Percentiles rank a stretch among this genome's conserved stretches.
Evolutionary conservation across 2,797 vertebrate genomes (phyloP).

Genomic region (Gouania willdenowi): DNA sequence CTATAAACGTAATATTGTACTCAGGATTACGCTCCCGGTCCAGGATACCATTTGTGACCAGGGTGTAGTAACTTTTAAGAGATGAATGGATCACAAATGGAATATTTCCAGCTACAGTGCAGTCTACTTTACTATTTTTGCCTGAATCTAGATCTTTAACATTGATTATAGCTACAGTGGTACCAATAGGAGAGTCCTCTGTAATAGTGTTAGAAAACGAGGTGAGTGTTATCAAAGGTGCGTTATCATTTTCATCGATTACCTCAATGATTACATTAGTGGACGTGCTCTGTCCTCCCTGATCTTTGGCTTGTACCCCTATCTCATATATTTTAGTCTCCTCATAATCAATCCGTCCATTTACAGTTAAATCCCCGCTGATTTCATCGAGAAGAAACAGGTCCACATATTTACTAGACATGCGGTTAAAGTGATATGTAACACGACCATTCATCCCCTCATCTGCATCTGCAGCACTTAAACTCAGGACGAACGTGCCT

Average conservation of each 20-base stretch:
- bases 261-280: slow-evolving; percentile 64
- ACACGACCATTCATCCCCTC: slow-evolving; percentile 50
- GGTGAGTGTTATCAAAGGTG: slow-evolving; percentile 62
- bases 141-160: slow-evolving; percentile 74
- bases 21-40: slow-evolving; percentile 48
- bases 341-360: slow-evolving; percentile 62
- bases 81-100: slow-evolving; percentile 70
- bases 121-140: slow-evolving; percentile 63
- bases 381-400: slow-evolving; percentile 33
- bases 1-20: slow-evolving; percentile 58
- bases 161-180: slow-evolving; percentile 72
- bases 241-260: slow-evolving; percentile 68
- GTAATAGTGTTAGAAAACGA: slow-evolving; percentile 57
- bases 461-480: slow-evolving; percentile 66
- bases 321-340: slow-evolving; percentile 55
- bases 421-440: slow-evolving; percentile 50
- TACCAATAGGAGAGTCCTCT: slow-evolving; percentile 63
- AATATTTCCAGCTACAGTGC: slow-evolving; percentile 50
- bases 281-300: slow-evolving; percentile 44
- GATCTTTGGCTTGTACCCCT: slow-evolving; percentile 64
- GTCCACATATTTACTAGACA: slow-evolving; percentile 26
- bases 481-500: slow-evolving; percentile 45
- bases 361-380: slow-evolving; percentile 52
- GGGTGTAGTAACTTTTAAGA: slow-evolving; percentile 65
- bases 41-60: slow-evolving; percentile 55